These are phyloP conservation scores for Drosophila bipectinata DNA, from an alignment of 1,140 invertebrate species.

Conservation along the genomic window DNA sequence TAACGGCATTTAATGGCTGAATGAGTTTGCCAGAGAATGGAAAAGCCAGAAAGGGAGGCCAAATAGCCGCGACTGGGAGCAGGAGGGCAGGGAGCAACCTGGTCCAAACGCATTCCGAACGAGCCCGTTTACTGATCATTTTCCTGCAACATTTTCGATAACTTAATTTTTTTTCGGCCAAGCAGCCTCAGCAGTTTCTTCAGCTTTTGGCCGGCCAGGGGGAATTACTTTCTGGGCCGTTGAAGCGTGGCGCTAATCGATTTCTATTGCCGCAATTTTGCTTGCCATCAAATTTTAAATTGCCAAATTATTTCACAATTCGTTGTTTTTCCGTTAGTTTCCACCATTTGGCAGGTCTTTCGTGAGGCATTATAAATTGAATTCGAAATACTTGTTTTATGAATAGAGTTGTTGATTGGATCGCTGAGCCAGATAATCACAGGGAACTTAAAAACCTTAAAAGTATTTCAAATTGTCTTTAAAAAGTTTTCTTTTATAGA, in stretches of 20 bases:
- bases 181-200: not conserved
- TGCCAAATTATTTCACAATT: slow-evolving; percentile 60
- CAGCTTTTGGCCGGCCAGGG: not conserved
- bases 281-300: slow-evolving; percentile 42
- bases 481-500: too few species aligned
- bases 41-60: not conserved
- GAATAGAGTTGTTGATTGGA: slow-evolving; percentile 48
- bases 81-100: slow-evolving; percentile 23
- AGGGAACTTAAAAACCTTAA: too few species aligned
- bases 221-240: slow-evolving; percentile 4
- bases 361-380: slow-evolving; percentile 35
- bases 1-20: slow-evolving; percentile 82
- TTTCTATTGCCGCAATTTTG: slow-evolving; percentile 54
- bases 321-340: slow-evolving; percentile 39
- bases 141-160: slow-evolving; percentile 53
- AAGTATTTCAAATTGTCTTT: too few species aligned
- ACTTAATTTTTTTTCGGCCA: slow-evolving; percentile 56
- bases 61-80: slow-evolving; percentile 13
- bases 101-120: slow-evolving; percentile 53
- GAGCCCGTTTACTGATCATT: slow-evolving; percentile 47
- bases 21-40: slow-evolving; percentile 59
- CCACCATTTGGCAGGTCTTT: slow-evolving; percentile 41
- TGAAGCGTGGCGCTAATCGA: slow-evolving; percentile 58
- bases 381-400: slow-evolving; percentile 41
- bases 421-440: not conserved